Evolutionary conservation across 1,140 invertebrate genomes (phyloP).

Genomic region (Ceratosolen fusciceps): DNA sequence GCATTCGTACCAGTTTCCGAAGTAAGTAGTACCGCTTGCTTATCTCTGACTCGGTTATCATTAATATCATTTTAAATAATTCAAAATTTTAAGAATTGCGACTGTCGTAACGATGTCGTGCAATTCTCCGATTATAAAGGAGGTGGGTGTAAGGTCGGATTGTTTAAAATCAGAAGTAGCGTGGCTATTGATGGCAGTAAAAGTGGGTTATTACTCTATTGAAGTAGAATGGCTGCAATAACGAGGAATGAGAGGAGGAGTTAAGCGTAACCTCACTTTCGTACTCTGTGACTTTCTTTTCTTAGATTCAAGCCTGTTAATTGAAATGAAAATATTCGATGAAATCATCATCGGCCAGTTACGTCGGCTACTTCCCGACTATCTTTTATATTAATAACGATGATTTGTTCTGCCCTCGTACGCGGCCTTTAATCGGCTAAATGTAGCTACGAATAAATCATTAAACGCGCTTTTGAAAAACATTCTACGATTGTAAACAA

Average conservation of each 20-base stretch:
- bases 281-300: not conserved
- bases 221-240: not conserved
- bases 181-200: not conserved
- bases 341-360: too few species aligned
- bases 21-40: constrained; percentile 74
- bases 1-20: constrained; percentile 73
- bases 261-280: constrained; percentile 1
- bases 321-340: constrained; percentile 12
- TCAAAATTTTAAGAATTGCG: not conserved
- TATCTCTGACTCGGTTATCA: too few species aligned
- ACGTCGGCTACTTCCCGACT: too few species aligned
- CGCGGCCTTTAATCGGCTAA: too few species aligned
- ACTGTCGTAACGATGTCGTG: too few species aligned
- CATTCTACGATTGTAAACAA: too few species aligned
- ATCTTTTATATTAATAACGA: too few species aligned
- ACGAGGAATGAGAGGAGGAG: not conserved
- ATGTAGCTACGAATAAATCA: too few species aligned
- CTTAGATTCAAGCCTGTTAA: not conserved
- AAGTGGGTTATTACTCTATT: constrained; percentile 1
- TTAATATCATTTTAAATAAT: constrained; percentile 15
- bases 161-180: constrained; percentile 3
- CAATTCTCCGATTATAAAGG: not conserved
- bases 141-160: not conserved
- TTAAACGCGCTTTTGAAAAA: too few species aligned
- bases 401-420: too few species aligned